A percentile compares a stretch with the other conserved stretches of the same genome.
These are phyloP conservation scores for Drosophila merina DNA, from an alignment of 2,888 invertebrate species.

Conservation along the genomic window DNA sequence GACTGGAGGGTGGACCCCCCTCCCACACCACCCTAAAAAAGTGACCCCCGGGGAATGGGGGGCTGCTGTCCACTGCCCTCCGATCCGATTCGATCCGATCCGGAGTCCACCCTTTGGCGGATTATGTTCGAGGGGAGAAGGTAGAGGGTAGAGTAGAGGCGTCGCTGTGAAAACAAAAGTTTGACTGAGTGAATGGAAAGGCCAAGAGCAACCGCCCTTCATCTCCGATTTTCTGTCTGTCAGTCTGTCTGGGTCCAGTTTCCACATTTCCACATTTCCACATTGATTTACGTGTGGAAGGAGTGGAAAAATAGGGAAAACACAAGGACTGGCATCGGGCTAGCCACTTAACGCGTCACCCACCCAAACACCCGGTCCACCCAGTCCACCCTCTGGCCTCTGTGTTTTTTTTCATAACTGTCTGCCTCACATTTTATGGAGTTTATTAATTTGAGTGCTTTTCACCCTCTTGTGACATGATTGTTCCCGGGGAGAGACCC, in stretches of 20 bases:
- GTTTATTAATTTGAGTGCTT: constrained; percentile 83
- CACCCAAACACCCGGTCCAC: constrained; percentile 18
- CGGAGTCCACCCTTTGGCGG: not conserved
- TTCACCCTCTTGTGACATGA: constrained; percentile 69
- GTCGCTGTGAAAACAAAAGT: constrained; percentile 66
- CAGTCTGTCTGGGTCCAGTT: constrained; percentile 37
- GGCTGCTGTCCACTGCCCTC: not conserved
- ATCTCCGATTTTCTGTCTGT: not conserved
- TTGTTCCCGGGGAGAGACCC: constrained; percentile 25
- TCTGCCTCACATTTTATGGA: constrained; percentile 82
- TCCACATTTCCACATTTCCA: constrained; percentile 61
- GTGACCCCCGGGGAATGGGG: not conserved
- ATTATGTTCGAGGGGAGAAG: not conserved
- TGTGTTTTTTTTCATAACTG: constrained; percentile 65
- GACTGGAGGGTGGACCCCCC: not conserved
- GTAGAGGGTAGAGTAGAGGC: not conserved
- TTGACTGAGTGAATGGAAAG: constrained; percentile 78
- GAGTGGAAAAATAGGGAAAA: not conserved
- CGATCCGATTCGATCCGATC: constrained; percentile 1
- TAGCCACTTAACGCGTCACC: constrained; percentile 68
- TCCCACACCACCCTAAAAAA: not conserved
- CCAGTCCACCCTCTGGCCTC: constrained; percentile 3
- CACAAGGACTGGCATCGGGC: constrained; percentile 7
- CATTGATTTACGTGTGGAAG: constrained; percentile 62
- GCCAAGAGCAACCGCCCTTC: constrained; percentile 67